Evolutionary conservation across 2,797 vertebrate genomes (phyloP), one percentile per base, ranked within the genome.

Genomic region (Ataeniobius toweri): DNA sequence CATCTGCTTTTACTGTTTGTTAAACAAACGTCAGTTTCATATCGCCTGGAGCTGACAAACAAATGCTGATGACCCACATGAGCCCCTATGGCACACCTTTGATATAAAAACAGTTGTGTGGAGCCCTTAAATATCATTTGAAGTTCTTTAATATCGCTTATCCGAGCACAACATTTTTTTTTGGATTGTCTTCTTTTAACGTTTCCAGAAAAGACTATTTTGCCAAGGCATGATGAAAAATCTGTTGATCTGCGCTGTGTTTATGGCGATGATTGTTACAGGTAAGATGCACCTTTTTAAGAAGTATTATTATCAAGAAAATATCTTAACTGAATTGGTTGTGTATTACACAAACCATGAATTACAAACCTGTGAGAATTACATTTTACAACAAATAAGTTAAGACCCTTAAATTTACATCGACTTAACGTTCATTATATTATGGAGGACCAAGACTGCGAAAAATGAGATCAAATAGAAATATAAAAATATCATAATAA

Each of bases 251-350:
- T 85, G 48, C 51, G 58, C 24, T 2, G 69, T 44, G 3, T 0
- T 86, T 68, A 36, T 76, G 78, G 76, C 59, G 6, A 44, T 83
- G 68, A 74, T 81, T 77, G 63, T 55, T 67, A 24, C 80, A 85
- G 81, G 81, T 89, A 85, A 78, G 81, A 67, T 16, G 6, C 9
- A 36, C 2, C 28, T 20, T 48, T 41, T 10, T 12, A 41, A 67
- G 2, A 6, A 20, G 16, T 39, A 39, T 22, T 39, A 36, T 39
- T 65, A 65, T 65, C 16, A 65, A 65, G 36, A 1, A 39, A 20
- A 39, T 22, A 39, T 39, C 18, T 22, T 22, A 3, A 65, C 16
- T 36, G 18, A 39, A 20, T n/a, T 55, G 2, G 13, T 51, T 14
- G 18, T 22, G 5, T 61, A 31, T 61, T 31, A 61, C 31, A 22